A percentile compares a stretch with the other conserved stretches of the same genome.
These are phyloP conservation scores for Heliconius himera DNA, from an alignment of 1,140 invertebrate genomes.

Conservation along the genomic window DNA sequence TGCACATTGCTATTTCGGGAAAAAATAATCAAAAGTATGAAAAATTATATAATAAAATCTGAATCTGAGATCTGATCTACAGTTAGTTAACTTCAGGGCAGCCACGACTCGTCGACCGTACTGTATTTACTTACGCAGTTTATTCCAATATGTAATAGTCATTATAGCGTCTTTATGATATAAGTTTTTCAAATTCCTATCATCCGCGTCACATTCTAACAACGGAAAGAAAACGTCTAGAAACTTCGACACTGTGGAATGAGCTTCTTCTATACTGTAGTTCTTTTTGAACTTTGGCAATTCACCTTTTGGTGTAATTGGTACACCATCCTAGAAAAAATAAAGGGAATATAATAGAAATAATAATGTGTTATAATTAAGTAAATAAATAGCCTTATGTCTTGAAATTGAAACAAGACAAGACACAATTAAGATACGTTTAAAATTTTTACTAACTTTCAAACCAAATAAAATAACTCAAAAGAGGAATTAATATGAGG, in stretches of 20 bases:
- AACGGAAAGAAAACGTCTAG: constrained; percentile 66
- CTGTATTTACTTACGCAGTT: constrained; percentile 54
- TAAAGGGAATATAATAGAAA: neutral
- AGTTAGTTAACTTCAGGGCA: too few species aligned
- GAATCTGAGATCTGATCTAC: too few species aligned
- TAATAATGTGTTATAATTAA: neutral
- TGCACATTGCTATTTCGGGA: too few species aligned
- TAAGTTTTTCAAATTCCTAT: constrained; percentile 46
- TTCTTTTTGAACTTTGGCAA: constrained; percentile 48
- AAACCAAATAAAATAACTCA: too few species aligned
- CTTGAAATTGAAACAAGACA: neutral
- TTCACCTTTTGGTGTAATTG: constrained; percentile 37
- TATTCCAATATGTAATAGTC: constrained; percentile 56
- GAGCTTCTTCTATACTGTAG: constrained; percentile 51
- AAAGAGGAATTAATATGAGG: too few species aligned
- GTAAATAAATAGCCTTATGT: too few species aligned
- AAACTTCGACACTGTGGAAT: constrained; percentile 58
- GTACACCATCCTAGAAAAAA: constrained; percentile 29
- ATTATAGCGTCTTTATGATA: constrained; percentile 59
- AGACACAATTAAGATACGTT: too few species aligned
- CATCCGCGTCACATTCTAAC: constrained; percentile 45
- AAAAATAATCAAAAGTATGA: neutral
- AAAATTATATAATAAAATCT: neutral
- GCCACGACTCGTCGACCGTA: too few species aligned
- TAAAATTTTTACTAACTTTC: too few species aligned